These are phyloP conservation scores for Pteromalus puparum DNA, from an alignment of 1,140 invertebrate genomes.

Conservation along the genomic window DNA sequence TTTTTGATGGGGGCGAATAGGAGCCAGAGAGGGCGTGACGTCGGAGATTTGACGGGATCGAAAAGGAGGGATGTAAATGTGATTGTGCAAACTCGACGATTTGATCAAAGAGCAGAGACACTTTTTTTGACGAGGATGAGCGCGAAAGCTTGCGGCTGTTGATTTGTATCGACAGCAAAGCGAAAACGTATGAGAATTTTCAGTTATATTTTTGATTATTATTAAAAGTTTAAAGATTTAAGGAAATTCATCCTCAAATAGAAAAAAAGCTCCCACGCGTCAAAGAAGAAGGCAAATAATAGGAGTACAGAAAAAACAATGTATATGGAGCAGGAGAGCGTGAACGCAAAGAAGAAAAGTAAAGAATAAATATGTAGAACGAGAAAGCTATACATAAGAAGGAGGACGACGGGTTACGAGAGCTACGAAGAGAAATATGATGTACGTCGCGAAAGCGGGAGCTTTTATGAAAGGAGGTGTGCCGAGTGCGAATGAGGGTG, in stretches of 20 bases:
- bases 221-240: no score
- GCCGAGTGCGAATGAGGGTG: background rate
- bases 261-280: background rate
- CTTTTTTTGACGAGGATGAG: background rate
- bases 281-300: background rate
- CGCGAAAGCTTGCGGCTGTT: no score
- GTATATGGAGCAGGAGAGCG: background rate
- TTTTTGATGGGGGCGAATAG: slow-evolving; percentile 32
- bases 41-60: background rate
- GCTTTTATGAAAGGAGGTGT: background rate
- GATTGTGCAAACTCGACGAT: background rate
- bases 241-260: no score
- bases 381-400: background rate
- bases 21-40: no score
- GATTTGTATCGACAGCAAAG: no score
- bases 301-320: background rate
- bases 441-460: background rate
- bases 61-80: background rate
- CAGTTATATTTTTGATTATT: no score
- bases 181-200: no score
- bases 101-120: background rate
- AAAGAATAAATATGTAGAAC: slow-evolving; percentile 5
- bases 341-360: background rate
- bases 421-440: no score
- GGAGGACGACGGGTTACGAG: background rate